Evolutionary conservation across 2,797 vertebrate species (phyloP), one percentile per base, ranked within the genome.

Genomic region (Myotis planiceps): DNA sequence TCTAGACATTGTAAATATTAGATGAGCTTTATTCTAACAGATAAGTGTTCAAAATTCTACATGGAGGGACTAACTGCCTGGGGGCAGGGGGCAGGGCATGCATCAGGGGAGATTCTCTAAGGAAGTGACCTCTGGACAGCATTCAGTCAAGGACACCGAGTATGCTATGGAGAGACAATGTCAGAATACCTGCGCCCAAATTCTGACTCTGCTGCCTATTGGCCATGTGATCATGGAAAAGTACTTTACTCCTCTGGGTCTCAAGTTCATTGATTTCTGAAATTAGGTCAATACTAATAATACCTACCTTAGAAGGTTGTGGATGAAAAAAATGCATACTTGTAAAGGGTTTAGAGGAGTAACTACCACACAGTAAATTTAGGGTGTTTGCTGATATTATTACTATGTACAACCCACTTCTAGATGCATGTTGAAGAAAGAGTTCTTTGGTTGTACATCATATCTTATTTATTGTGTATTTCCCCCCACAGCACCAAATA

Each of bases 181-280:
- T 60, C 75, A 76, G 75, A 85, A 95, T 2, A 71, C 8, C 69
- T 37, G 47, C 1, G 42, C 79, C 94, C 78, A 92, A 90, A 72
- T 85, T 78, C 27, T 81, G 13, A 12, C 29, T 78, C 80, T 91
- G 55, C 23, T 34, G 68, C 27, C 94, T 85, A 58, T 25, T 37
- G 87, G 53, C 25, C 23, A 27, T 34, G 34, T 74, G 79, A 92
- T 60, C 65, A 49, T 68, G 6, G 45, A 74, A 27, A 94, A 81
- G 60, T 69, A 85, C 18, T 51, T 88, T 60, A 72, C 25, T 75
- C 63, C 29, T 79, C 32, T 27, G 72, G 21, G 71, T 85, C 32
- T 90, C 81, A 96, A 88, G 69, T 93, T 82, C 55, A 42, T 80
- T 92, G 69, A 92, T 75, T 60, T 78, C 88, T 76, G 74, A 49